Conservation (phyloP, 1,140 invertebrate species). For the Listronotus bonariensis region DNA sequence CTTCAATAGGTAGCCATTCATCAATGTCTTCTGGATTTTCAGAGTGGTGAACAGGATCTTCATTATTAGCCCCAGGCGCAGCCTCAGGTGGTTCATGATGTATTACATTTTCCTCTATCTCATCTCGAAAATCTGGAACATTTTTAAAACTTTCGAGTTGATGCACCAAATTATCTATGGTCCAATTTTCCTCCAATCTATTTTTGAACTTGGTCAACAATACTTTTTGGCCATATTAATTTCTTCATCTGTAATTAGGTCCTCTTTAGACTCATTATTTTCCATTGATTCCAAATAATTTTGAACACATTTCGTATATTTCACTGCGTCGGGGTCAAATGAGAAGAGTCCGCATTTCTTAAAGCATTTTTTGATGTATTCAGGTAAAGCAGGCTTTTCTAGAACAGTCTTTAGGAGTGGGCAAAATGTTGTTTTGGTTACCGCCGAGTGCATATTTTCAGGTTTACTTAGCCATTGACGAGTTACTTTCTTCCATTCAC, state of each 20-base stretch:
- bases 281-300: too few relatives aligned
- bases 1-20: constrained; percentile 10
- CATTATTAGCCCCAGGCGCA: constrained; percentile 1
- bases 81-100: neutral
- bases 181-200: neutral
- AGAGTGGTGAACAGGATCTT: constrained; percentile 9
- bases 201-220: constrained; percentile 6
- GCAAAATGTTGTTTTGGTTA: constrained; percentile 30
- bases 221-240: constrained; percentile 6
- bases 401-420: constrained; percentile 27
- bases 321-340: too few relatives aligned
- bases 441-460: constrained; percentile 30
- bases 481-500: constrained; percentile 49
- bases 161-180: neutral
- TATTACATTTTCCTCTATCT: constrained; percentile 5
- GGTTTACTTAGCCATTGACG: constrained; percentile 29
- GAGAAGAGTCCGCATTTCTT: constrained; percentile 38
- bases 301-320: too few relatives aligned
- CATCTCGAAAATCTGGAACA: constrained; percentile 4
- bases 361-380: constrained; percentile 50
- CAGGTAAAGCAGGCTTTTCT: constrained; percentile 2
- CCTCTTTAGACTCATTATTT: constrained; percentile 1
- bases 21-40: constrained; percentile 1
- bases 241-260: constrained; percentile 8
- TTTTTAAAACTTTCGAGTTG: constrained; percentile 8